These are phyloP conservation scores for Sebastes minor DNA, from an alignment of 2,797 vertebrate genomes.

Conservation along the genomic window DNA sequence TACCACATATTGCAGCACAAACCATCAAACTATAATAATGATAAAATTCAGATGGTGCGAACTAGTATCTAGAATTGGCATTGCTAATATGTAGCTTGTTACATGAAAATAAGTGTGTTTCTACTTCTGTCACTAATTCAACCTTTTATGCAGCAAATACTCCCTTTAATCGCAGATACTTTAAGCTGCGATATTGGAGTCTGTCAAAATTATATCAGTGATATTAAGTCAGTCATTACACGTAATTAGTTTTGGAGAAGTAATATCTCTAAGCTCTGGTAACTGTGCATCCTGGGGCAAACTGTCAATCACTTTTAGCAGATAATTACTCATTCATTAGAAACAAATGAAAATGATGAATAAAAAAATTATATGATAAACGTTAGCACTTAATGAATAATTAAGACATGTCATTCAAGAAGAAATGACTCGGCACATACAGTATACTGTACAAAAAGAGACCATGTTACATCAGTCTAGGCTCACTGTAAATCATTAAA, in stretches of 20 bases:
- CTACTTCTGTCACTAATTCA: background rate
- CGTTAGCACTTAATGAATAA: constrained; percentile 28
- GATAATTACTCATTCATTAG: constrained; percentile 64
- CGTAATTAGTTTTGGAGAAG: constrained; percentile 47
- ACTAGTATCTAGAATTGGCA: background rate
- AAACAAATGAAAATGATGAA: constrained; percentile 53
- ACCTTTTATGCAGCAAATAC: background rate
- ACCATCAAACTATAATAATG: background rate
- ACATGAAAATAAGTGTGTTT: background rate
- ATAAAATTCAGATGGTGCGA: background rate
- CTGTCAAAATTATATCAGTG: constrained; percentile 12
- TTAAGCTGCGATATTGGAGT: background rate
- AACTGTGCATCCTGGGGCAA: constrained; percentile 14
- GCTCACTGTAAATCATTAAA: constrained; percentile 58
- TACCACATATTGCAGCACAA: background rate
- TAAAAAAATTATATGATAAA: constrained; percentile 32
- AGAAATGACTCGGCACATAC: background rate
- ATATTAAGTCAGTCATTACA: constrained; percentile 36
- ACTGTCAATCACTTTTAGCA: constrained; percentile 59
- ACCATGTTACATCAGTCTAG: background rate
- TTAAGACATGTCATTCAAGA: constrained; percentile 52
- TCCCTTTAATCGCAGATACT: background rate
- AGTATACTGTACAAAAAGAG: background rate
- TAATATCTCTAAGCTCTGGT: constrained; percentile 30
- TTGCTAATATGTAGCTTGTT: no score